Evolutionary conservation across 2,888 invertebrate genomes (phyloP).

Genomic region (Clostera curtula): DNA sequence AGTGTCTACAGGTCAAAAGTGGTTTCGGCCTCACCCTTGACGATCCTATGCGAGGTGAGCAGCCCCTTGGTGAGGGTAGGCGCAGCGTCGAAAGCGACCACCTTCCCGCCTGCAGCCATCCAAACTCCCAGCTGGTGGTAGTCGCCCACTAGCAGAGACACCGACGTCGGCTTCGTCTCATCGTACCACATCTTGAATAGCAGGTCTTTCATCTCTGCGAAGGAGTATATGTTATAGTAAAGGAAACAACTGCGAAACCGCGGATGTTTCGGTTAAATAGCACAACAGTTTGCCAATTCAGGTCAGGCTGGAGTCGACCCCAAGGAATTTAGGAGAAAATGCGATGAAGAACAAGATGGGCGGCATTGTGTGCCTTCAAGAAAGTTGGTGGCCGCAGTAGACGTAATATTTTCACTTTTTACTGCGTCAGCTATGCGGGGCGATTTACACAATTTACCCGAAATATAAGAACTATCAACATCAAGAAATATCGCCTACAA

Average conservation of each 20-base stretch:
- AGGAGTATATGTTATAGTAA: not conserved
- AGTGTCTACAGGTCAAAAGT: not conserved
- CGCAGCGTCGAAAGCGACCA: slow-evolving; percentile 61
- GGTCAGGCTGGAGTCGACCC: no score
- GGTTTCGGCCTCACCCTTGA: slow-evolving; percentile 52
- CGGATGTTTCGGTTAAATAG: no score
- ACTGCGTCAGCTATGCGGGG: no score
- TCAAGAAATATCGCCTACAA: no score
- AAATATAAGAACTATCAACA: no score
- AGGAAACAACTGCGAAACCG: not conserved
- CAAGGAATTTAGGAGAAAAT: no score
- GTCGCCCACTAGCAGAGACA: slow-evolving; percentile 49
- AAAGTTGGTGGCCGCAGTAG: no score
- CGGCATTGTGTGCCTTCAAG: no score
- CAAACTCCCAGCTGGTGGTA: slow-evolving; percentile 65
- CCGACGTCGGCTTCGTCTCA: slow-evolving; percentile 34
- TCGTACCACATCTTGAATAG: slow-evolving; percentile 57
- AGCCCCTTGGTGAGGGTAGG: slow-evolving; percentile 47
- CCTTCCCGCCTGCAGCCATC: slow-evolving; percentile 52
- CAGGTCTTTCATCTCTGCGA: slow-evolving; percentile 56
- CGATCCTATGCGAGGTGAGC: slow-evolving; percentile 46
- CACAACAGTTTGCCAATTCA: no score
- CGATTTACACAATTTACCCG: no score
- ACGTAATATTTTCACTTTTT: no score
- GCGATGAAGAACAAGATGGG: no score